These are phyloP conservation scores for Spodoptera litura DNA, from an alignment of 1,140 invertebrate species.

Conservation along the genomic window DNA sequence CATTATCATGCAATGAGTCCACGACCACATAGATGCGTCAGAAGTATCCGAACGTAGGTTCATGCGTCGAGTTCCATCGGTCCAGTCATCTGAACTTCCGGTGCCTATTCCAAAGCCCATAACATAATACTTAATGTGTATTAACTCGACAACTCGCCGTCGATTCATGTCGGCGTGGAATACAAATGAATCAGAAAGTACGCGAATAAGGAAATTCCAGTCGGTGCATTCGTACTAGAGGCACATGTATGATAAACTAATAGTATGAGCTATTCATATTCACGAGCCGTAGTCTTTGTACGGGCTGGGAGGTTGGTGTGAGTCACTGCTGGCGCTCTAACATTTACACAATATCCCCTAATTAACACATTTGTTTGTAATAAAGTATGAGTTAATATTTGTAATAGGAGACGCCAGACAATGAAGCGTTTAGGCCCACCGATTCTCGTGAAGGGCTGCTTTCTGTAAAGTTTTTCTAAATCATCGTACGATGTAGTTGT, in stretches of 20 bases:
- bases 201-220: conserved; percentile 80
- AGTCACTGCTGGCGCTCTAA: conserved; percentile 29
- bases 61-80: conserved; percentile 54
- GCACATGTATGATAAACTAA: conserved; percentile 43
- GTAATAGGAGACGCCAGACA: conserved; percentile 22
- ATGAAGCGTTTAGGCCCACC: conserved; percentile 15
- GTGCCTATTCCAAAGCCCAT: conserved; percentile 57
- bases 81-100: conserved; percentile 63
- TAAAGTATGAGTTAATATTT: conserved; percentile 21
- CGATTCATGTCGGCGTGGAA: conserved; percentile 59
- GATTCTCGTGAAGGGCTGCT: conserved; percentile 2
- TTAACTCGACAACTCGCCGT: conserved; percentile 68
- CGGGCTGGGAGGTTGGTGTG: conserved; percentile 18
- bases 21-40: conserved; percentile 44
- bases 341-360: conserved; percentile 18
- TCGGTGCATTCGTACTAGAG: conserved; percentile 63
- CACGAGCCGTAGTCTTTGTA: conserved; percentile 33
- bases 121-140: conserved; percentile 63
- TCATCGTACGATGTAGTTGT: background rate
- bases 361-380: conserved; percentile 33
- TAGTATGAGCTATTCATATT: conserved; percentile 53
- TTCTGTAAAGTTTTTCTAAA: conserved; percentile 1
- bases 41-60: conserved; percentile 42
- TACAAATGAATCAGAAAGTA: conserved; percentile 81
- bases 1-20: conserved; percentile 47